phyloP scores from a whole-genome alignment of 2,888 invertebrate genomes.

The Barypeithes pellucidus region DNA sequence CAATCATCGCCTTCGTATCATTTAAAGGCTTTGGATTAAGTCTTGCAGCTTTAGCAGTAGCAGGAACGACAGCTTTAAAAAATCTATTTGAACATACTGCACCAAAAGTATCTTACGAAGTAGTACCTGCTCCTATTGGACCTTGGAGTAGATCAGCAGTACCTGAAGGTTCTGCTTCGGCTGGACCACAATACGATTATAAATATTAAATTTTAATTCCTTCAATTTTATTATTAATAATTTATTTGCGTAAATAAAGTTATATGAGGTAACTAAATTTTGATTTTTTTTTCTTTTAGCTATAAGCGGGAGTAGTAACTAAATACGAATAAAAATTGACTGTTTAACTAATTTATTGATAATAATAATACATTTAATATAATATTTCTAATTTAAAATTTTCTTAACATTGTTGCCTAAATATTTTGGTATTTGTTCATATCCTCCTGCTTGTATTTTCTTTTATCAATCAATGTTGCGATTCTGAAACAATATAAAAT shows the following conservation, averaged over 20 bases:
- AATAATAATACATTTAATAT: no score
- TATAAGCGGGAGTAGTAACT: no score
- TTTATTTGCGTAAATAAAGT: slow-evolving; percentile 1
- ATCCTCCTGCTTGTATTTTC: no score
- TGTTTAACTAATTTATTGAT: no score
- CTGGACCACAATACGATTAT: slow-evolving; percentile 25
- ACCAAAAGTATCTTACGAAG: slow-evolving; percentile 66
- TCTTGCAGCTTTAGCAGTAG: slow-evolving; percentile 75
- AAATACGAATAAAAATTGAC: no score
- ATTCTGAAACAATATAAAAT: no score
- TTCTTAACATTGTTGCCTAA: no score
- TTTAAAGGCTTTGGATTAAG: slow-evolving; percentile 79
- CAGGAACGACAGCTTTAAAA: slow-evolving; percentile 70
- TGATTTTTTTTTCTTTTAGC: background rate
- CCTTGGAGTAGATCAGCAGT: slow-evolving; percentile 63
- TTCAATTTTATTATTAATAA: background rate
- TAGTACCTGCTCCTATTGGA: slow-evolving; percentile 64
- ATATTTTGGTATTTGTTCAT: no score
- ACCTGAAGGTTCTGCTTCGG: slow-evolving; percentile 7
- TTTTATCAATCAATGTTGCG: no score
- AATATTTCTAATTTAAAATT: no score
- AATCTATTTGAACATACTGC: slow-evolving; percentile 63
- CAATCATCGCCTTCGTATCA: slow-evolving; percentile 76
- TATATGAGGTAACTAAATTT: background rate
- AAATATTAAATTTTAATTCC: background rate